A percentile compares a stretch with the other conserved stretches of the same genome.
phyloP scores from a whole-genome alignment of 1,140 invertebrate species.

The Neodiprion pinetum region DNA sequence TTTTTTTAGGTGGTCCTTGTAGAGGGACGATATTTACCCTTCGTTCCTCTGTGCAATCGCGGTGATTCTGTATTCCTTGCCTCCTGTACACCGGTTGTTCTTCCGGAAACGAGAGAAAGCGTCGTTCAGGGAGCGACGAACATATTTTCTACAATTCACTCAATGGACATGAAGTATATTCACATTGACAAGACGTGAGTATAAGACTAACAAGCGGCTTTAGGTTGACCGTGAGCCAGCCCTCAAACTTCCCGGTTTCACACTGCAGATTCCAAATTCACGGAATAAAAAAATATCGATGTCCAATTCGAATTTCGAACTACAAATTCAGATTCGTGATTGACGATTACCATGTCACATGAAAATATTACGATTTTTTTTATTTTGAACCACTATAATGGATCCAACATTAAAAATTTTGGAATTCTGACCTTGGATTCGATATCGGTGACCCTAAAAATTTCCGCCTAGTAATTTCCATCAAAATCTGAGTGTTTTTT shows the following conservation, averaged over 20 bases:
- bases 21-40: constrained; percentile 93
- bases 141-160: constrained; percentile 95
- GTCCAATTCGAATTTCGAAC: too few relatives aligned
- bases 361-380: too few relatives aligned
- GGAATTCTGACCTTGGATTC: too few relatives aligned
- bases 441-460: too few relatives aligned
- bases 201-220: background rate
- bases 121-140: constrained; percentile 96
- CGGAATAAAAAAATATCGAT: background rate
- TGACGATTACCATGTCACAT: too few relatives aligned
- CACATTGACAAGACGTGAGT: constrained; percentile 95
- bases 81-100: constrained; percentile 97
- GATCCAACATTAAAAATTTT: too few relatives aligned
- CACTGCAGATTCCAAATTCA: background rate
- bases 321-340: too few relatives aligned
- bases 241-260: background rate
- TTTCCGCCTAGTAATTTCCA: too few relatives aligned
- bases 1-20: constrained; percentile 91
- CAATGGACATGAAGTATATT: constrained; percentile 98
- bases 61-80: constrained; percentile 97
- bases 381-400: too few relatives aligned
- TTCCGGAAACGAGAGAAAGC: constrained; percentile 95
- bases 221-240: background rate
- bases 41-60: constrained; percentile 87
- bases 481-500: background rate